phyloP scores from a whole-genome alignment of 37 sponge, comb jelly and placozoan species.

The Petrosia ficiformis region DNA sequence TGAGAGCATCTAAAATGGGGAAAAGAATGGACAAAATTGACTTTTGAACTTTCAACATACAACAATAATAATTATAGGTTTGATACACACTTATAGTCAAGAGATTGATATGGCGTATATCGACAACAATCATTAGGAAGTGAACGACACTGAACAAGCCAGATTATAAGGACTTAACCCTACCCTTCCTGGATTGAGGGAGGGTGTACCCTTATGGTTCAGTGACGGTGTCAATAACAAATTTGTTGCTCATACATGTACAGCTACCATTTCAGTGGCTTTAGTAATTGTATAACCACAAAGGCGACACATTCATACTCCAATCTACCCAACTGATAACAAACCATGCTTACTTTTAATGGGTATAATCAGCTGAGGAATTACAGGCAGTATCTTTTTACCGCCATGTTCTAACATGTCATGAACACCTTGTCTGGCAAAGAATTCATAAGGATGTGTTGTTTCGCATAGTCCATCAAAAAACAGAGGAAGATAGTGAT shows the following conservation, averaged over 20 bases:
- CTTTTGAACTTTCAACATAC: not conserved
- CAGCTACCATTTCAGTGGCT: too few species aligned
- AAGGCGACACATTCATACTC: not conserved
- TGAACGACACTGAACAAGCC: too few species aligned
- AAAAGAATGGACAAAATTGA: not conserved
- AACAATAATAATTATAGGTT: not conserved
- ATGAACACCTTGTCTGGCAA: slow-evolving; percentile 97
- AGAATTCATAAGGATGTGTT: slow-evolving; percentile 97
- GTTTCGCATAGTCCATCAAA: slow-evolving; percentile 98
- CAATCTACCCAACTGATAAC: not conserved
- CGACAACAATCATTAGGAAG: too few species aligned
- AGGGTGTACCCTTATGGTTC: too few species aligned
- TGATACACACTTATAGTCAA: too few species aligned
- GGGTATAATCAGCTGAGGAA: slow-evolving; percentile 98
- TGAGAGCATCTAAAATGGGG: slow-evolving; percentile 75
- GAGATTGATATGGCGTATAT: too few species aligned
- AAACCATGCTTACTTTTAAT: slow-evolving; percentile 75
- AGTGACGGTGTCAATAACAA: too few species aligned
- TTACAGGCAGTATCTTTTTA: slow-evolving; percentile 90
- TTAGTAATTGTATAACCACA: not conserved
- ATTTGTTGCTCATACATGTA: too few species aligned
- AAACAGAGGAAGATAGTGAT: slow-evolving; percentile 98
- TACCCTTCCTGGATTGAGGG: too few species aligned
- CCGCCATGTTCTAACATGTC: slow-evolving; percentile 99
- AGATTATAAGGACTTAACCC: too few species aligned